These are phyloP conservation scores for Perithous albicinctus DNA, from an alignment of 2,888 invertebrate species.

Conservation along the genomic window DNA sequence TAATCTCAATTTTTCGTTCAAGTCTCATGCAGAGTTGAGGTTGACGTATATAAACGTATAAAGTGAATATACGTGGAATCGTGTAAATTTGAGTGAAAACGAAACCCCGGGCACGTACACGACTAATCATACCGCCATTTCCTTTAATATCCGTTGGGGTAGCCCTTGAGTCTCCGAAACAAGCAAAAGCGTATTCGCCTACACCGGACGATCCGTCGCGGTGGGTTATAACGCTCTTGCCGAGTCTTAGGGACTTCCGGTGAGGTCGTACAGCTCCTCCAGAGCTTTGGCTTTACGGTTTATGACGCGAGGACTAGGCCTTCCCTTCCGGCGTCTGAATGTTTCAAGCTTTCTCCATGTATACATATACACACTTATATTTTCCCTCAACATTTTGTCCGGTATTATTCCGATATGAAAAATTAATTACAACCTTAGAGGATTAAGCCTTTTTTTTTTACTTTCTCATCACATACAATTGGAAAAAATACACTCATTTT, in stretches of 20 bases:
- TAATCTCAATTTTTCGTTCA: slow-evolving; percentile 18
- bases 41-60: slow-evolving; percentile 15
- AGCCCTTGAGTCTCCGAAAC: slow-evolving; percentile 68
- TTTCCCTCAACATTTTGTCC: slow-evolving; percentile 11
- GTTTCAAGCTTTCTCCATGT: slow-evolving; percentile 71
- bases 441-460: too few species aligned
- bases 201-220: slow-evolving; percentile 64
- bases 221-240: slow-evolving; percentile 72
- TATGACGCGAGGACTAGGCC: slow-evolving; percentile 30
- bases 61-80: slow-evolving; percentile 67
- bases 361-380: neutral
- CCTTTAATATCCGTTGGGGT: slow-evolving; percentile 84
- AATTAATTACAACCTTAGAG: too few species aligned
- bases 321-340: slow-evolving; percentile 80
- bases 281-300: neutral
- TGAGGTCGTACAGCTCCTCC: slow-evolving; percentile 76
- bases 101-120: slow-evolving; percentile 83
- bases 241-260: slow-evolving; percentile 83
- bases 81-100: slow-evolving; percentile 74
- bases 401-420: neutral
- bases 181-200: slow-evolving; percentile 58
- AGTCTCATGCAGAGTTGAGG: slow-evolving; percentile 14
- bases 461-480: too few species aligned
- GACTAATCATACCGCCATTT: slow-evolving; percentile 85
- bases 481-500: too few species aligned